Base-by-base conservation (phyloP, 1,140 invertebrate species). In the Drosophila hydei region DNA sequence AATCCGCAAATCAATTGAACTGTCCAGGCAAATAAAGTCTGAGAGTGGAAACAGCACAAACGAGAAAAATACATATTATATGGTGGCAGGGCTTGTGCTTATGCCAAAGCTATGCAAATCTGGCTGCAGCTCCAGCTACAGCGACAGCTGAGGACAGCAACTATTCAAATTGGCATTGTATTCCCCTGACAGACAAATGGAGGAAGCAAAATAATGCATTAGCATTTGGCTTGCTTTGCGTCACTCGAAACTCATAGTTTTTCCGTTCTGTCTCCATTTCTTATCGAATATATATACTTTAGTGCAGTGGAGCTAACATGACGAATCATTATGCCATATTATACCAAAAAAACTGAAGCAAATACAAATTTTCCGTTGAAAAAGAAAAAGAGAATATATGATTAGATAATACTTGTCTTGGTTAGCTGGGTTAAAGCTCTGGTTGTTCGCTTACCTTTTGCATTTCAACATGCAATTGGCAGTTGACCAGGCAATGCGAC, bases 291-390 rank as follows among this genome's bases (percentile, higher is more conserved):
- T 19, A 21, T 33, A 36, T 64, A 50, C 50, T 59, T 48, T 42
- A 27, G 54, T 52, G 48, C 42, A 52, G 42, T 38, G 67, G 21
- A 77, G 64, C 65, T 59, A 62, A 77, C 77, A 77, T 87, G 81
- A 87, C 73, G 80, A 85, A 87, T 85, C 81, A 85, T 87, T 87
- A 43, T 80, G 63, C 77, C 7, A 75, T 80, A 71, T 80, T 84
- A 84, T 83, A 36, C 61, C 14, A 38, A 48, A 33, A 23, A 14
- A 18, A 54, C 30, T 3, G 5, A 18, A 12, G 2, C 2, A 16
- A 60, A 38, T 11, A 9, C 5, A 40, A 50, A 23, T n/a, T 36
- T 42, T 27, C 21, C 12, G 7, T 11, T 12, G 50, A 25, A n/a
- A 27, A 2, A 42, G 3, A 18, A 50, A 8, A 51, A 8, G 38